Base-by-base conservation (phyloP, 1,140 invertebrate species). In the Tetramorium parvispinum region DNA sequence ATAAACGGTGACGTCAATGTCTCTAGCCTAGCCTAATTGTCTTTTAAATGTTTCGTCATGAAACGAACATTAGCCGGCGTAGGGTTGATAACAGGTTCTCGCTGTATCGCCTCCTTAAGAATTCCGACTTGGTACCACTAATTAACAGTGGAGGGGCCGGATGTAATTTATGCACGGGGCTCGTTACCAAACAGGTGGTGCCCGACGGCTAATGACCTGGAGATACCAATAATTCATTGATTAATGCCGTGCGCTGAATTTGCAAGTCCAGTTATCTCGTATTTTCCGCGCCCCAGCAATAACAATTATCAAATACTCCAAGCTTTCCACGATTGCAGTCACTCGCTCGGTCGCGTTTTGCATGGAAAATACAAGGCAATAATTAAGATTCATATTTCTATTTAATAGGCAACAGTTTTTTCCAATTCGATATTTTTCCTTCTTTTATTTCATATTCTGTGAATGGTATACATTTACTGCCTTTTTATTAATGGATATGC, bases 141-240 rank as follows among this genome's bases (percentile, higher is more conserved):
- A 89, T 89, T 86, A 89, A 89, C 85, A 81, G 55, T 46, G 70
- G 18, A 82, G 87, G 61, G 61, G 40, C 24, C 55, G 87, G n/a
- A 79, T 68, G 83, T 89, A 89, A 89, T 89, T 89, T 89, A 89
- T 89, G 76, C 88, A 68, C 51, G 40, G 49, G 65, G 87, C 87
- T 89, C 77, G 88, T 89, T 89, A 89, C 87, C 88, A 89, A 89
- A 89, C 88, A 89, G 88, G 87, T 89, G 87, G 88, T 86, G 79
- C 88, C 75, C 70, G 75, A 46, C 76, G 85, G 87, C 87, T 89
- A 89, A 89, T 89, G 87, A 86, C 88, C 76, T 75, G 83, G 76
- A 88, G 79, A 89, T 75, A 89, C 88, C 88, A 89, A 89, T 89
- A 89, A 89, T 89, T 89, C 87, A 89, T 89, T 89, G 88, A 89